Evolutionary conservation across 2,113 vertebrate genomes (phyloP).

Genomic region (Aptenodytes patagonicus): DNA sequence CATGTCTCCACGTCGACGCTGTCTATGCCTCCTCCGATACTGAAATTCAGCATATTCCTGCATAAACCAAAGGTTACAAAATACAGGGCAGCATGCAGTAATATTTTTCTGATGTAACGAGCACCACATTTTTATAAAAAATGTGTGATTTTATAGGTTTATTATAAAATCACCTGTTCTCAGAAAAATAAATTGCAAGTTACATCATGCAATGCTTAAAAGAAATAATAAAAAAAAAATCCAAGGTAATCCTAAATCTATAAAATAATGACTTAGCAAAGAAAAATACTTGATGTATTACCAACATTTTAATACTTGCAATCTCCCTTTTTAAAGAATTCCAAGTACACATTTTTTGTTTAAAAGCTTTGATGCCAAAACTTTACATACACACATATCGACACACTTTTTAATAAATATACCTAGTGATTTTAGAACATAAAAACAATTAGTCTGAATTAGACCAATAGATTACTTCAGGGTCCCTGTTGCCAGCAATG

Average conservation of each 20-base stretch:
- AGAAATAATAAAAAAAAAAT: conserved; percentile 1
- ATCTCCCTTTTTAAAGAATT: conserved; percentile 36
- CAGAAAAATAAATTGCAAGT: conserved; percentile 57
- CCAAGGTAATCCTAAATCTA: neutral
- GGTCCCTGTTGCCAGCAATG: neutral
- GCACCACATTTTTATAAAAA: conserved; percentile 55
- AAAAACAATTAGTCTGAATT: neutral
- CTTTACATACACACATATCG: neutral
- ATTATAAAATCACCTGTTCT: conserved; percentile 72
- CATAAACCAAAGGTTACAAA: conserved; percentile 79
- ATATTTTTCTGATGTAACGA: conserved; percentile 54
- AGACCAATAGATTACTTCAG: neutral
- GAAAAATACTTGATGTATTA: neutral
- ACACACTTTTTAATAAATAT: neutral
- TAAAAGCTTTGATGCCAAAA: neutral
- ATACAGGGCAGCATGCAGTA: conserved; percentile 77
- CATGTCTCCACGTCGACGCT: conserved; percentile 89
- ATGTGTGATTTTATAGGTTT: conserved; percentile 73
- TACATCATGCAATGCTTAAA: conserved; percentile 57
- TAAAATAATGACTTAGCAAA: conserved; percentile 5
- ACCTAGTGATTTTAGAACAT: neutral
- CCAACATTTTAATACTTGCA: conserved; percentile 60
- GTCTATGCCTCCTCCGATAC: conserved; percentile 92
- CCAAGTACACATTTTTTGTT: neutral
- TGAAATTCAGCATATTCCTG: conserved; percentile 99